Evolutionary conservation across 2,797 vertebrate species (phyloP).

Genomic region (Paratrypauchen microcephalus): DNA sequence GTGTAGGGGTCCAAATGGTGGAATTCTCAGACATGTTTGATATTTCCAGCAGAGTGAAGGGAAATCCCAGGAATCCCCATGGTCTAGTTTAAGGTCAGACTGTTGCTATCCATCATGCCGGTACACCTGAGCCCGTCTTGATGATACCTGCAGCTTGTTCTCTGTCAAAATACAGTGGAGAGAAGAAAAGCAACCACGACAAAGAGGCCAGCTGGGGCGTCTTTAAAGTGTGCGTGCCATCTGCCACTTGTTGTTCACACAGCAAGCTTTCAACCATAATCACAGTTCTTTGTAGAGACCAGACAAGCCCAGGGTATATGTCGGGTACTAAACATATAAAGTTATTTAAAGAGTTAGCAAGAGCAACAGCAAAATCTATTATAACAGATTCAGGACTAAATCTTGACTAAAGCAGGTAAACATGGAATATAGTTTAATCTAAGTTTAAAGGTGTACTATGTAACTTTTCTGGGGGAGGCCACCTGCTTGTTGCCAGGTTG

Average conservation of each 20-base stretch:
- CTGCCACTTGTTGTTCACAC: constrained; percentile 61
- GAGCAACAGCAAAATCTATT: constrained; percentile 43
- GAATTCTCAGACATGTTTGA: constrained; percentile 40
- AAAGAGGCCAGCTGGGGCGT: constrained; percentile 64
- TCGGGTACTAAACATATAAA: constrained; percentile 55
- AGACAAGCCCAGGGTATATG: constrained; percentile 52
- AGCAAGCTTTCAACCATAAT: constrained; percentile 52
- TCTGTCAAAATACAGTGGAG: constrained; percentile 62
- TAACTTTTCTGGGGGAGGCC: no score
- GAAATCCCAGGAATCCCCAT: constrained; percentile 37
- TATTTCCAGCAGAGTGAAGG: constrained; percentile 26
- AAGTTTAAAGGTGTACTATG: neutral
- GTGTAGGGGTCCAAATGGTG: constrained; percentile 50
- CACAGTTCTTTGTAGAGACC: constrained; percentile 56
- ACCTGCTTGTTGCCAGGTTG: no score
- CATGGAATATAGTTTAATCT: neutral
- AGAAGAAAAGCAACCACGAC: constrained; percentile 44
- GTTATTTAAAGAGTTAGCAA: constrained; percentile 55
- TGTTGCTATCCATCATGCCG: constrained; percentile 54
- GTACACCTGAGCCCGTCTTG: constrained; percentile 60
- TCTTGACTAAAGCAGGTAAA: neutral
- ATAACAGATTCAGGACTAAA: constrained; percentile 3
- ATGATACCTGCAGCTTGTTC: constrained; percentile 63
- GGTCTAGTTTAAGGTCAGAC: constrained; percentile 53
- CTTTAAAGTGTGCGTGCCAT: constrained; percentile 68